A percentile compares a stretch with the other conserved stretches of the same genome.
Conservation (phyloP, 2,797 vertebrate genomes). For the Xiphophorus birchmanni region DNA sequence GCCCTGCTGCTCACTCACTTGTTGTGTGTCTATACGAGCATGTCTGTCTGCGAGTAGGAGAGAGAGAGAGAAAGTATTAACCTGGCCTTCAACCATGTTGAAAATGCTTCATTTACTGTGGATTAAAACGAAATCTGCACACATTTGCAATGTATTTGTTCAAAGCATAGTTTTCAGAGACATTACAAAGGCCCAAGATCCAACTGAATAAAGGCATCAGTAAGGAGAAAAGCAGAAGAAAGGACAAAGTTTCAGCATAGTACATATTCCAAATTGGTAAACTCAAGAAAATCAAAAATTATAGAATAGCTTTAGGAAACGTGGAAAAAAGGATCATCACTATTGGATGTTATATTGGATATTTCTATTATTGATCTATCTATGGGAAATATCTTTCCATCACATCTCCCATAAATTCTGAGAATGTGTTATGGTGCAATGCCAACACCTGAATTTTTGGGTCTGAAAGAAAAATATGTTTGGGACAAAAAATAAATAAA, state of each 20-base stretch:
- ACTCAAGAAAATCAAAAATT: not conserved
- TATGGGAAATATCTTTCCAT: too few relatives aligned
- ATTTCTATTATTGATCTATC: not conserved
- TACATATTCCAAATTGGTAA: not conserved
- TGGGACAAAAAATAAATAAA: not conserved
- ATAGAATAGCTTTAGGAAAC: not conserved
- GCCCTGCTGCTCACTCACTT: slow-evolving; percentile 67
- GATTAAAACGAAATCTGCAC: not conserved
- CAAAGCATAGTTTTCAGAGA: not conserved
- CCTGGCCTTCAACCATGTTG: slow-evolving; percentile 20
- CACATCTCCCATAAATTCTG: not conserved
- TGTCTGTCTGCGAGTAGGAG: slow-evolving; percentile 12
- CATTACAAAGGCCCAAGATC: not conserved
- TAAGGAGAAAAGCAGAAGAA: not conserved
- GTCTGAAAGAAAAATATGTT: not conserved
- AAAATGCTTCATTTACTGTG: not conserved
- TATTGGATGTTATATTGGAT: not conserved
- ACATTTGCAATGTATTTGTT: not conserved
- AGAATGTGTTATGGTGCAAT: not conserved
- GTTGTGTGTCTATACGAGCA: slow-evolving; percentile 16
- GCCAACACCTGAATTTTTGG: not conserved
- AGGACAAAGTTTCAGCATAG: not conserved
- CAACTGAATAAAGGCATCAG: not conserved
- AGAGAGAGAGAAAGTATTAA: slow-evolving; percentile 3
- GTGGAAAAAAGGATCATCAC: not conserved